Percentiles rank a stretch among this genome's conserved stretches.
Conservation (phyloP, 2,888 invertebrate species). For the Drosophila borborema region DNA sequence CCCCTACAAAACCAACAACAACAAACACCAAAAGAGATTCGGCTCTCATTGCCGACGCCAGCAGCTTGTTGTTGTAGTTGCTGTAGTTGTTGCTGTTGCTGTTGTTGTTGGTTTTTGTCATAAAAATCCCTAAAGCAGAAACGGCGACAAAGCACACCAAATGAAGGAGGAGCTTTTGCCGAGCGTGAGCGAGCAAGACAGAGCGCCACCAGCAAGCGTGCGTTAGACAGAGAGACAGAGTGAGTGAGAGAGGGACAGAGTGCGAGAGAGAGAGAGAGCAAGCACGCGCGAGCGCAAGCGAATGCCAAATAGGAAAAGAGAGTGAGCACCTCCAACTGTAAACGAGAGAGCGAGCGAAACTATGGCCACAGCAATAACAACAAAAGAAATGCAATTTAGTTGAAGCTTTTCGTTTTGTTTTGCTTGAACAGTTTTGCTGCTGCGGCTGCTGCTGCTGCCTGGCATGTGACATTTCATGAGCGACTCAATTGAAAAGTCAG, state of each 20-base stretch:
- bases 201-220: not conserved
- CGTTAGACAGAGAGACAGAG: not conserved
- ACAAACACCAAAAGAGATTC: constrained; percentile 17
- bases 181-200: constrained; percentile 13
- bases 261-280: not conserved
- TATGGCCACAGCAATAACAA: constrained; percentile 27
- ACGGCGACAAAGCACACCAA: constrained; percentile 56
- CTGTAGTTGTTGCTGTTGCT: constrained; percentile 13
- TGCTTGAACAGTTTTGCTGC: constrained; percentile 30
- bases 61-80: constrained; percentile 21
- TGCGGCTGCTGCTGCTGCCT: constrained; percentile 15
- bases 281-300: constrained; percentile 33
- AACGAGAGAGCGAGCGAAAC: constrained; percentile 33
- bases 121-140: constrained; percentile 73
- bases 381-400: constrained; percentile 54
- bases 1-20: constrained; percentile 50
- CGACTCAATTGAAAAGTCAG: constrained; percentile 62
- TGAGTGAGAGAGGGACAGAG: not conserved
- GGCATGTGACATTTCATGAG: constrained; percentile 57
- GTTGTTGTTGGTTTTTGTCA: constrained; percentile 43
- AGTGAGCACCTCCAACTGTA: not conserved
- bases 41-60: constrained; percentile 33
- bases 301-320: constrained; percentile 25
- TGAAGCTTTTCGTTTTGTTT: constrained; percentile 37
- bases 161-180: constrained; percentile 68